These are phyloP conservation scores for Temnopleurus reevesii DNA, from an alignment of 53 echinoderm and acorn worm species.

Conservation along the genomic window DNA sequence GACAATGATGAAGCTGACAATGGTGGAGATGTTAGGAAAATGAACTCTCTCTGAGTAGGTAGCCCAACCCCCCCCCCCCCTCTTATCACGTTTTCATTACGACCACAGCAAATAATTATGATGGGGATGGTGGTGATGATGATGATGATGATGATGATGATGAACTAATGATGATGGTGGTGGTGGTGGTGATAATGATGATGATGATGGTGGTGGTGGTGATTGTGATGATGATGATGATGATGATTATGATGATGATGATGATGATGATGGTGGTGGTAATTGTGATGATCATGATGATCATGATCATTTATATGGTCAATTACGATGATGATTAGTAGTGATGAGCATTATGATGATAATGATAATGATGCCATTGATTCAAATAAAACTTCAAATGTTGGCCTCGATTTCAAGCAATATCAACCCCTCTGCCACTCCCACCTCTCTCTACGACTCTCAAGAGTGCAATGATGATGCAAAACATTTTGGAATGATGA, in stretches of 20 bases:
- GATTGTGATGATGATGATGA: neutral
- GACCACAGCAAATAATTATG: too few relatives aligned
- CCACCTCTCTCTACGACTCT: neutral
- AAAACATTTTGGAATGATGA: constrained; percentile 36
- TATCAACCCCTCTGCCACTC: too few relatives aligned
- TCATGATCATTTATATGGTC: too few relatives aligned
- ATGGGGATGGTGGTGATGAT: neutral
- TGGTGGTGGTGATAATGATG: neutral
- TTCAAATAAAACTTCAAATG: neutral
- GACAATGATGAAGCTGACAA: too few relatives aligned
- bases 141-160: neutral
- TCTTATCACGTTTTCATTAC: too few relatives aligned
- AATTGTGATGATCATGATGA: neutral
- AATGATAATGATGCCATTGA: neutral
- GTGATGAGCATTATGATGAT: neutral
- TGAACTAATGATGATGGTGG: neutral
- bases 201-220: neutral
- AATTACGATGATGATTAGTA: neutral
- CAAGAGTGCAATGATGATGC: constrained; percentile 36
- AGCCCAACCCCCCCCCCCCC: too few relatives aligned
- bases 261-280: neutral
- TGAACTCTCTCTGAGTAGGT: too few relatives aligned
- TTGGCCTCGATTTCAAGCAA: too few relatives aligned
- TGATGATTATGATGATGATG: neutral
- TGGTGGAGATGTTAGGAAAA: too few relatives aligned